Conservation (phyloP, 2,797 vertebrate species). For the Sphenopsis melanotis region DNA sequence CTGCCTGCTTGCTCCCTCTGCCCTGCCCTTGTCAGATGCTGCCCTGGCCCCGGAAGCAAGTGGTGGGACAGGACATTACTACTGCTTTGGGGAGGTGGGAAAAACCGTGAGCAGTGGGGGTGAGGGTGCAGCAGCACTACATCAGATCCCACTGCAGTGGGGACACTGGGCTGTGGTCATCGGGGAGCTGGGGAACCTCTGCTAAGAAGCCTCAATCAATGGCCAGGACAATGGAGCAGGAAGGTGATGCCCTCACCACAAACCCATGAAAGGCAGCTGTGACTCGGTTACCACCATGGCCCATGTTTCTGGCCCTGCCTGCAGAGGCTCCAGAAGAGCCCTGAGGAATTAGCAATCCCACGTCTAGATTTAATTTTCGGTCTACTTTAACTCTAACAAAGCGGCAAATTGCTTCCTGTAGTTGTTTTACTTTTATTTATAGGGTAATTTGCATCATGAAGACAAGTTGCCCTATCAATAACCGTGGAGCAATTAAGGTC, state of each 20-base stretch:
- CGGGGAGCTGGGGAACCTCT: background rate
- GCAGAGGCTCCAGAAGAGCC: background rate
- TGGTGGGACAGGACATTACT: background rate
- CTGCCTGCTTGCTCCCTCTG: background rate
- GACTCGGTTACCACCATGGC: accelerated
- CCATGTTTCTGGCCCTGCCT: background rate
- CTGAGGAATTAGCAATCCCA: background rate
- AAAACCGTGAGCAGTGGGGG: background rate
- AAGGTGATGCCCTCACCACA: accelerated
- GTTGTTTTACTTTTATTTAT: slow-evolving; percentile 69
- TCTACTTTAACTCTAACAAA: slow-evolving; percentile 54
- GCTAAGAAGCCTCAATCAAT: background rate
- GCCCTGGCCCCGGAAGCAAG: background rate
- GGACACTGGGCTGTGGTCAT: accelerated
- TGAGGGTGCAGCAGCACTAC: accelerated
- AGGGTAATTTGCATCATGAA: slow-evolving; percentile 55
- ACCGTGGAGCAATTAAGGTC: slow-evolving; percentile 51
- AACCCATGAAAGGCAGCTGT: background rate
- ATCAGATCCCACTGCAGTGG: accelerated
- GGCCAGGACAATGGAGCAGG: background rate
- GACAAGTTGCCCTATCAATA: slow-evolving; percentile 58
- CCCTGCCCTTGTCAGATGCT: background rate
- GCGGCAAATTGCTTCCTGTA: slow-evolving; percentile 37
- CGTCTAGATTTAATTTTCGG: slow-evolving; percentile 43
- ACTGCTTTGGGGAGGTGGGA: background rate